Evolutionary conservation across 2,797 vertebrate genomes (phyloP).

Genomic region (Anguilla megastoma): DNA sequence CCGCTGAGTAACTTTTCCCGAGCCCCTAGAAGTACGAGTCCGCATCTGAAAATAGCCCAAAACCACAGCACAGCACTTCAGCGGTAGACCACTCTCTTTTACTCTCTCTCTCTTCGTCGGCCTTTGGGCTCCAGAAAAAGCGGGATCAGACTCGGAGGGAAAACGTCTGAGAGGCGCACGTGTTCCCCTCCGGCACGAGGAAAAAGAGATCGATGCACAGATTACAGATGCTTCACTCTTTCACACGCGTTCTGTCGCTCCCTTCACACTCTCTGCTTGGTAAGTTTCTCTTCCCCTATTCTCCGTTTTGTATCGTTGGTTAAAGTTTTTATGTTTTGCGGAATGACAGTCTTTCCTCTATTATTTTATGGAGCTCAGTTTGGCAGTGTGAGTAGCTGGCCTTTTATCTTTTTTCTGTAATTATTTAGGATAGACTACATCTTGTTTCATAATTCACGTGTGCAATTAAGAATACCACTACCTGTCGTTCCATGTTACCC

Average conservation of each 20-base stretch:
- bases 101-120: background rate
- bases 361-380: background rate
- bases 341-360: background rate
- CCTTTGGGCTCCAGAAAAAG: conserved; percentile 6
- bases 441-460: background rate
- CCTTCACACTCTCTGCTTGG: background rate
- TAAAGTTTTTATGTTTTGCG: background rate
- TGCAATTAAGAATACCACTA: too few relatives aligned
- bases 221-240: background rate
- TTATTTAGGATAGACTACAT: background rate
- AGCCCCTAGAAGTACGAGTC: background rate
- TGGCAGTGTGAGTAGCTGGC: background rate
- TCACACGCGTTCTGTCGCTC: background rate
- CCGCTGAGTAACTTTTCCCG: background rate
- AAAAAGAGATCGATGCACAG: background rate
- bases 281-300: background rate
- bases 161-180: background rate
- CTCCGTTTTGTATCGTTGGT: background rate
- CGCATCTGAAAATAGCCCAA: conserved; percentile 8
- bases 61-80: background rate
- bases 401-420: background rate
- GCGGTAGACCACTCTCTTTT: background rate
- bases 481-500: too few relatives aligned
- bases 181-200: background rate
- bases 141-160: background rate